These are phyloP conservation scores for Heliangelus exortis DNA, from an alignment of 2,797 vertebrate genomes.

Conservation along the genomic window DNA sequence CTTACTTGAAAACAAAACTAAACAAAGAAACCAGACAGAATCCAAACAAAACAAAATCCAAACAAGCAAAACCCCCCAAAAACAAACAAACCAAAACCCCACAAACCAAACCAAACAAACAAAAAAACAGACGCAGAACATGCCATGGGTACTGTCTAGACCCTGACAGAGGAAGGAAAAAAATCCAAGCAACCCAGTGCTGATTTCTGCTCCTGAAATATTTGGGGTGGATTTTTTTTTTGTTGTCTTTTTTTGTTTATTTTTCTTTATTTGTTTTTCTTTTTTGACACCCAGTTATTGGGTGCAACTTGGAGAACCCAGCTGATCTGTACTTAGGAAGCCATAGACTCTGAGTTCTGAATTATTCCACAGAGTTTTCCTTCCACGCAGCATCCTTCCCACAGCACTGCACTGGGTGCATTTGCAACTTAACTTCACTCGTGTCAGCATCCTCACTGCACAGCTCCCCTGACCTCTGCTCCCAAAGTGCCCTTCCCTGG, in stretches of 20 bases:
- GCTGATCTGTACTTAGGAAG: not conserved
- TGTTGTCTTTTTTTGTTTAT: not conserved
- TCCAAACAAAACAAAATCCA: too few relatives aligned
- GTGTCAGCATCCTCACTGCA: not conserved
- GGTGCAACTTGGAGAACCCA: not conserved
- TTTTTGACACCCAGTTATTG: not conserved
- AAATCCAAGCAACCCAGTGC: not conserved
- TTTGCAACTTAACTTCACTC: rapidly evolving
- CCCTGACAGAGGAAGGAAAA: not conserved
- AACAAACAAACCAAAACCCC: too few relatives aligned
- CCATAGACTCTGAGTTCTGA: not conserved
- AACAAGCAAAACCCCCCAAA: too few relatives aligned
- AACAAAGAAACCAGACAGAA: too few relatives aligned
- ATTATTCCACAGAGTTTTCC: not conserved
- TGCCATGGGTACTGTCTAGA: not conserved
- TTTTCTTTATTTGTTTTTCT: not conserved
- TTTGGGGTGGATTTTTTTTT: not conserved
- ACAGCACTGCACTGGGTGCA: not conserved
- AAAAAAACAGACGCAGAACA: too few relatives aligned
- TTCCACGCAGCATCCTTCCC: not conserved
- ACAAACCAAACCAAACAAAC: too few relatives aligned
- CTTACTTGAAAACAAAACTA: not conserved
- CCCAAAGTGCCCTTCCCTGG: not conserved
- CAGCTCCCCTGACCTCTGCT: not conserved
- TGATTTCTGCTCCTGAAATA: not conserved